phyloP scores from a whole-genome alignment of 37 sponge, comb jelly and placozoan species.

The Bolinopsis microptera region DNA sequence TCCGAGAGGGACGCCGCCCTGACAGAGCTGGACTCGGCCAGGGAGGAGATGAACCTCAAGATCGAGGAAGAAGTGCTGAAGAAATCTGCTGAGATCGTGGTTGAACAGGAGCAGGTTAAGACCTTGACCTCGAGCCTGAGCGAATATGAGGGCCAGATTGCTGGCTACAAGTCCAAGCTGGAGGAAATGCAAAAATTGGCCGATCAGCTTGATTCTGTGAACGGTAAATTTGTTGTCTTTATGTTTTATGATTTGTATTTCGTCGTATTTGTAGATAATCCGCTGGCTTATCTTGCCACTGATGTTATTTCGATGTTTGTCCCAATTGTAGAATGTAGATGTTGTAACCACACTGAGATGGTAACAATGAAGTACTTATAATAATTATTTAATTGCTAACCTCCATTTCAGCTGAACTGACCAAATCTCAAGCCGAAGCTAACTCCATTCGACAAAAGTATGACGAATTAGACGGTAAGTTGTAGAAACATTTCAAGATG shows the following conservation, averaged over 20 bases:
- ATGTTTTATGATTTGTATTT: too few species aligned
- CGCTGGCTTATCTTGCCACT: too few species aligned
- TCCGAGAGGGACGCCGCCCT: slow-evolving; percentile 26
- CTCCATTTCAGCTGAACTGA: neutral
- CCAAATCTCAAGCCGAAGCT: neutral
- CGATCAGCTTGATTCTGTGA: neutral
- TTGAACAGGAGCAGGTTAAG: slow-evolving; percentile 32
- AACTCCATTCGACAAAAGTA: slow-evolving; percentile 4
- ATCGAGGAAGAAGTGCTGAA: slow-evolving; percentile 39
- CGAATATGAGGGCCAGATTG: neutral
- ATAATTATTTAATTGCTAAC: too few species aligned
- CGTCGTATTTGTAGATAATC: too few species aligned
- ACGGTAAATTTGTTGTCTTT: slow-evolving; percentile 18
- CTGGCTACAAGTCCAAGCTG: neutral
- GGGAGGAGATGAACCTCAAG: neutral
- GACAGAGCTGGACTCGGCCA: neutral
- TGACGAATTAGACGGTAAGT: slow-evolving; percentile 54
- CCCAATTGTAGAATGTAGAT: too few species aligned
- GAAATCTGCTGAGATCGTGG: neutral
- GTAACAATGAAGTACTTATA: too few species aligned
- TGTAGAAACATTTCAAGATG: too few species aligned
- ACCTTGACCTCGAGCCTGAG: slow-evolving; percentile 20
- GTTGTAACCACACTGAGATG: too few species aligned
- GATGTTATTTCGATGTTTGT: too few species aligned
- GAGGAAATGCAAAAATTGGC: neutral